Evolutionary conservation across 2,797 vertebrate species (phyloP).

Genomic region (Hephaestus fuliginosus): DNA sequence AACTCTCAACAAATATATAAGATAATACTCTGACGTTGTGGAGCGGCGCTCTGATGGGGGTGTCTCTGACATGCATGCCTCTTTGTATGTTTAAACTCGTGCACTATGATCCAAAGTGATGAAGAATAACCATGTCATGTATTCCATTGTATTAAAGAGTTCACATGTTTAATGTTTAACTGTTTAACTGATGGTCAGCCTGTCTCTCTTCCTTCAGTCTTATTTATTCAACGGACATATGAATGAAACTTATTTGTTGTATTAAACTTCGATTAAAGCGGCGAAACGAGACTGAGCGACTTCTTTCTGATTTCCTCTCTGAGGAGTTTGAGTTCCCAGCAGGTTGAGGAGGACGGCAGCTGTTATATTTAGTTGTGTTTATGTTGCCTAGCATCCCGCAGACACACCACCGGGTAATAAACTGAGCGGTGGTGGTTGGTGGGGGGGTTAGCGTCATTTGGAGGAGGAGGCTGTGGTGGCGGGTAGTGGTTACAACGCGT

Average conservation of each 20-base stretch:
- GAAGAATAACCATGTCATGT: constrained; percentile 19
- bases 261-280: constrained; percentile 2
- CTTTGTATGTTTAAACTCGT: constrained; percentile 34
- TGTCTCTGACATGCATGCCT: constrained; percentile 44
- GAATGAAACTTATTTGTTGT: not conserved
- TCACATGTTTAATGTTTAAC: constrained; percentile 6
- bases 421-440: not conserved
- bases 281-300: not conserved
- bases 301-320: not conserved
- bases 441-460: constrained; percentile 10
- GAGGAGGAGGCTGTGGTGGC: constrained; percentile 54
- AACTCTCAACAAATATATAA: not conserved
- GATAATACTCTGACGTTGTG: not conserved
- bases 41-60: not conserved
- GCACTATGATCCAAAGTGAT: constrained; percentile 33
- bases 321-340: constrained; percentile 13
- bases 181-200: not conserved
- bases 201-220: not conserved
- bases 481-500: constrained; percentile 87
- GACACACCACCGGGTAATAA: constrained; percentile 45
- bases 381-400: constrained; percentile 44
- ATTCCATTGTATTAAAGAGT: constrained; percentile 15
- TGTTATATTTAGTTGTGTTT: constrained; percentile 60
- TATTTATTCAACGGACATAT: constrained; percentile 30
- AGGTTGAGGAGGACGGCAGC: not conserved